Base-by-base conservation (phyloP, 2,797 vertebrate species). In the Diceros bicornis region DNA sequence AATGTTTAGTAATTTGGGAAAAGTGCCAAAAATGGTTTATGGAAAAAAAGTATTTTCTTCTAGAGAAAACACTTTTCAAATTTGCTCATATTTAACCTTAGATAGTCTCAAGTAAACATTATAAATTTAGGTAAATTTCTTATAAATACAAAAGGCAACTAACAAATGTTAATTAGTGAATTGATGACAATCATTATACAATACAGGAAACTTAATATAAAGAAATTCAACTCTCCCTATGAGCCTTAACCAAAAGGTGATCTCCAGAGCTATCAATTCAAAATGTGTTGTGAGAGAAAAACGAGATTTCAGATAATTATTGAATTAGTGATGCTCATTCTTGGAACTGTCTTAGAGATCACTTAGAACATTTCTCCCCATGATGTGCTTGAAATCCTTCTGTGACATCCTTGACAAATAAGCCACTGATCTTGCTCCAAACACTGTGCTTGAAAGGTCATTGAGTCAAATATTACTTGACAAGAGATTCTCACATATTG, bases 81-180 rank as follows among this genome's bases (percentile, higher is more conserved):
- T 66, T 50, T 71, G 32, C 21, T 75, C 32, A 89, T 52, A 66
- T 72, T 88, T 91, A 96, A 88, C 14, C 10, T 87, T 77, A 64
- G 41, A 13, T 59, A 50, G 77, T 87, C 23, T 75, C 21, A 85
- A 68, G 23, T 41, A 78, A 85, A 91, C 12, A 74, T 59, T 85
- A 12, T 37, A 52, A 52, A 52, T 16, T 52, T 52, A 52, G 50
- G 50, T 52, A 52, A 52, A 41, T 37, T 57, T 83, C 34, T 37
- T 66, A 0, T 75, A 52, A 78, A 74, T 10, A 57, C 11, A 91
- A 91, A 50, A 89, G 44, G 20, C 29, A 84, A 83, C 41, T 55
- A 18, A 12, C 10, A 69, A 79, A 64, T 59, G 4, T 41, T 91
- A 72, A 91, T 91, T 74, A 91, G 62, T 81, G 41, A 69, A 69